Base-by-base conservation (phyloP, 1,140 invertebrate genomes). In the Euglossa dilemma region DNA sequence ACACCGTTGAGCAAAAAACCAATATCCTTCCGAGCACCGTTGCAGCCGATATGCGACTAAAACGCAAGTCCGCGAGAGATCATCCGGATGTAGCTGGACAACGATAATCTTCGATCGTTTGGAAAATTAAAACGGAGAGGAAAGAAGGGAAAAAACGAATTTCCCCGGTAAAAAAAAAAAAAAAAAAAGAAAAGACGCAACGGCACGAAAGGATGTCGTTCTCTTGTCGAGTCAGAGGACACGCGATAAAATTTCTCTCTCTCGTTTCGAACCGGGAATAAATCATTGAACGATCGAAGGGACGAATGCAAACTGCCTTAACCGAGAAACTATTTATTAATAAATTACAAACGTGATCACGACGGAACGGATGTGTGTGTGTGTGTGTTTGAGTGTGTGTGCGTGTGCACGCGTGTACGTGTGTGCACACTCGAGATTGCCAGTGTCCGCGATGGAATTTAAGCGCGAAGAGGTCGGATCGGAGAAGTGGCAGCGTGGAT, bases 1-100 rank as follows among this genome's bases (percentile, higher is more conserved):
- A 81, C 36, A 23, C n/a, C 4, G 25, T 82, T 82, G 72, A 76
- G 72, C 73, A 76, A 82, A 81, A 81, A 76, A 70, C 61, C 54
- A 59, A 82, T 43, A 61, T 76, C 54, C 25, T 36, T 54, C 47
- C 57, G 78, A 45, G n/a, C 69, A 57, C 59, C 57, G 57, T 70
- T 69, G 45, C n/a, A n/a, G n/a, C 18, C 23, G 23, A 6, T 0
- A 23, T 54, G 7, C 23, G 47, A 9, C 50, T 54, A 25, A 25
- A 8, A 52, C n/a, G 50, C 36, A 14, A 54, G 14, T 18, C 52
- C 16, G 16, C 52, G 12, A 18, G 4, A 4, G 52, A 54, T 54
- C 16, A 54, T 54, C 16, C 36, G 36, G 36, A 36, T 18, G 16
- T 52, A 2, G 11, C 52, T 16, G 52, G 28, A 57, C 14, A 77